A percentile compares a stretch with the other conserved stretches of the same genome.
These are phyloP conservation scores for Leptogaster cylindrica DNA, from an alignment of 2,888 invertebrate species.

Conservation along the genomic window DNA sequence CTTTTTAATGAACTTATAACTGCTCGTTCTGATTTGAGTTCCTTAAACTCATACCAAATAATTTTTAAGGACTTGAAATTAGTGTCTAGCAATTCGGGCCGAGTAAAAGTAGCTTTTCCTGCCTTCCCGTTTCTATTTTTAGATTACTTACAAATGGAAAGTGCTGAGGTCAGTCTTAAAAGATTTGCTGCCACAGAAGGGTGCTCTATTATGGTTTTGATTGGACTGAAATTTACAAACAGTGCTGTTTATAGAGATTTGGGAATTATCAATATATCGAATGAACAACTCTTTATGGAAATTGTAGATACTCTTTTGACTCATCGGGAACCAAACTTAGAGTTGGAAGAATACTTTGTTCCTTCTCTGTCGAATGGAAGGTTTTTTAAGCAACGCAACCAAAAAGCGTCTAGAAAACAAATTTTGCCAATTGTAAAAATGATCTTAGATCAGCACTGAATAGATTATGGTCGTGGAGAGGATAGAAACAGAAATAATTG, in stretches of 20 bases:
- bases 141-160: constrained; percentile 53
- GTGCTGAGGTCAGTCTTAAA: constrained; percentile 63
- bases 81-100: constrained; percentile 64
- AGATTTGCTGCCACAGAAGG: constrained; percentile 63
- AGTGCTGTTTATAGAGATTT: constrained; percentile 66
- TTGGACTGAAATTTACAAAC: constrained; percentile 68
- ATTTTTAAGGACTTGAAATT: constrained; percentile 79
- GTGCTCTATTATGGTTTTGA: constrained; percentile 64
- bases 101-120: constrained; percentile 65
- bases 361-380: constrained; percentile 60
- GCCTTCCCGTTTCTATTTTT: constrained; percentile 60
- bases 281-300: constrained; percentile 51
- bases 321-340: constrained; percentile 50
- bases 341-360: constrained; percentile 59
- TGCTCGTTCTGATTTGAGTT: constrained; percentile 72
- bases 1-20: constrained; percentile 65
- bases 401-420: constrained; percentile 72
- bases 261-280: constrained; percentile 63
- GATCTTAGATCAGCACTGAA: constrained; percentile 54
- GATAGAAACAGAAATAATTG: not conserved
- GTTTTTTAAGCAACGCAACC: constrained; percentile 67
- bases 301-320: constrained; percentile 52
- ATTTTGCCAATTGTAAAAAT: constrained; percentile 69
- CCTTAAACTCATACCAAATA: constrained; percentile 71
- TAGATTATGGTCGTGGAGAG: not conserved